These are phyloP conservation scores for Cosmorhoe ocellata DNA, from an alignment of 2,888 invertebrate genomes.

Conservation along the genomic window DNA sequence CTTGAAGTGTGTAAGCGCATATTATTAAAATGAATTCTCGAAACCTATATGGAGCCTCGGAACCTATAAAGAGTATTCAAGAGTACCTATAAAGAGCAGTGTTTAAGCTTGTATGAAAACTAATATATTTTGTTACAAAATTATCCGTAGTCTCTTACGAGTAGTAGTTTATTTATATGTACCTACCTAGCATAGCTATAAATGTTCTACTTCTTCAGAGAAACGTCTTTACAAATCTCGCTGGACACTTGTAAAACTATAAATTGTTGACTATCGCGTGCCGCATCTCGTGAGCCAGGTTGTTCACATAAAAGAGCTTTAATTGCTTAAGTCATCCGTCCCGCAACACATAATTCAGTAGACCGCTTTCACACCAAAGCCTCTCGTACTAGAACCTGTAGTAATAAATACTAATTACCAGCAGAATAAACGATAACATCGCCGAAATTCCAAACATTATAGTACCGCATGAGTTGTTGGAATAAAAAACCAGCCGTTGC, in stretches of 20 bases:
- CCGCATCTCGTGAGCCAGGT: constrained; percentile 62
- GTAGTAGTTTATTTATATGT: too few species aligned
- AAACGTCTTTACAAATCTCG: constrained; percentile 43
- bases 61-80: too few species aligned
- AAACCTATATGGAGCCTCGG: too few species aligned
- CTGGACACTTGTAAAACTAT: constrained; percentile 56
- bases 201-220: constrained; percentile 13
- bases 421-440: constrained; percentile 78
- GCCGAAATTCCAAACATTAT: constrained; percentile 67
- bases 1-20: too few species aligned
- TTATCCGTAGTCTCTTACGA: constrained; percentile 17
- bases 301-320: constrained; percentile 68
- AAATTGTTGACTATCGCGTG: constrained; percentile 67
- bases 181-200: constrained; percentile 11
- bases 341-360: constrained; percentile 67
- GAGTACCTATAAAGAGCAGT: too few species aligned
- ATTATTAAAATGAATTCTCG: too few species aligned
- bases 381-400: constrained; percentile 54
- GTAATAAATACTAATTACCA: constrained; percentile 81
- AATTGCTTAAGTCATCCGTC: constrained; percentile 74
- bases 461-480: constrained; percentile 49
- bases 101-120: too few species aligned
- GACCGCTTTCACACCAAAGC: constrained; percentile 68
- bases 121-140: constrained; percentile 26
- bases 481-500: constrained; percentile 62